phyloP scores from a whole-genome alignment of 2,888 invertebrate species.

The Physocephala rufipes region DNA sequence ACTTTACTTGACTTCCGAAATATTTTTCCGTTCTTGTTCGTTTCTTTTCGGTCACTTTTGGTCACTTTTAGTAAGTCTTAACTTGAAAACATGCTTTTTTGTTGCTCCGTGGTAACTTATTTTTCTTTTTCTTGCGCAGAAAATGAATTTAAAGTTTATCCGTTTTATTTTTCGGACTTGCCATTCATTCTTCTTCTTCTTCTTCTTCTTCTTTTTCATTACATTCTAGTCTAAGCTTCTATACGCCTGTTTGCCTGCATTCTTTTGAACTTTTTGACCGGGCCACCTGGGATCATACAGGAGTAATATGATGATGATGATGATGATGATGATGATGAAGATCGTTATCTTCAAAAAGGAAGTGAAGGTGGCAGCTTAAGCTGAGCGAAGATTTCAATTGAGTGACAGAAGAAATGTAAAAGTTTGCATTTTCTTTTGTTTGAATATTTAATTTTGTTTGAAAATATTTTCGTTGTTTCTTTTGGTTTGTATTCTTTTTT shows the following conservation, averaged over 20 bases:
- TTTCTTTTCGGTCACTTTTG: neutral
- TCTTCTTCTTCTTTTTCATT: neutral
- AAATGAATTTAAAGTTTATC: no score
- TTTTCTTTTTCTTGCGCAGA: neutral
- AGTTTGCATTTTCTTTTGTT: no score
- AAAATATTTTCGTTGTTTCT: no score
- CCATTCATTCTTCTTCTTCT: neutral
- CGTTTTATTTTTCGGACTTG: no score
- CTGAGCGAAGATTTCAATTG: no score
- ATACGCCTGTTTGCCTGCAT: neutral
- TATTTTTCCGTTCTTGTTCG: neutral
- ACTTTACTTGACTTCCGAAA: neutral
- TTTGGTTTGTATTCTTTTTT: no score
- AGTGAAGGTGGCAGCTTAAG: no score
- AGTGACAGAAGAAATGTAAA: no score
- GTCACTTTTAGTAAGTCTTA: neutral
- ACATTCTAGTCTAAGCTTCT: neutral
- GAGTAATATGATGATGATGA: neutral
- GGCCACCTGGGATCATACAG: no score
- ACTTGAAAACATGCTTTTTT: neutral
- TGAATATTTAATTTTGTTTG: no score
- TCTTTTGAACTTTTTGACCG: neutral
- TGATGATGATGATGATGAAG: neutral
- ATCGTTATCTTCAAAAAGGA: neutral
- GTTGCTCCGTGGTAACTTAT: conserved; percentile 1